Base-by-base conservation (phyloP, 2,113 vertebrate species). In the Bubo blakistoni region DNA sequence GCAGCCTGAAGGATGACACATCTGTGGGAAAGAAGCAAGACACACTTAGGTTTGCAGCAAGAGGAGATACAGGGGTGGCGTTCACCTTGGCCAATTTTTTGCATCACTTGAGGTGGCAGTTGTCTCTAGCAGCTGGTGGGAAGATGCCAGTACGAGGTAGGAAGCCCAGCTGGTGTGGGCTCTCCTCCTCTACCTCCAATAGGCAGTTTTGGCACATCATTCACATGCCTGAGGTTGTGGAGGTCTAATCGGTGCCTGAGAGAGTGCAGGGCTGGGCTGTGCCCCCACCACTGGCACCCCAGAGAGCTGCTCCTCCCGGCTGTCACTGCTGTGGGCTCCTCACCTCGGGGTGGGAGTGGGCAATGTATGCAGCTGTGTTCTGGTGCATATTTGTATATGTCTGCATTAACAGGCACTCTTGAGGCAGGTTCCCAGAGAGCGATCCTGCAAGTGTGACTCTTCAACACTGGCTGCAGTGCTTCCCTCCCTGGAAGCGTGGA, bases 311-410 rank as follows among this genome's bases (percentile, higher is more conserved):
- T 38, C 19, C 51, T 44, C 73, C 16, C 42, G 11, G 10, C 44
- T 65, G 55, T 32, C 81, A 8, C 8, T 8, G 34, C 46, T 46
- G n/a, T 16, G 66, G 24, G 46, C 59, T 81, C 27, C 86, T 66
- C 0, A 0, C 70, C 49, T 18, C 0, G 0, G n/a, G 40, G 11
- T 34, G 8, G 0, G 0, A 24, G 22, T 36, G n/a, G 18, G 3
- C 0, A 1, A 11, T 16, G 46, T 29, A 16, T 0, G 5, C 5
- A 18, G 30, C 42, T 30, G 66, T 32, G 32, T 16, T 29, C 22
- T 55, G 44, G 11, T 29, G 32, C 10, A 1, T 11, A 1, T 30
- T 54, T 42, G 5, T 18, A 0, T 12, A 3, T 6, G 5, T 29
- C 49, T 65, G 27, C 34, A 6, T 26, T 34, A 58, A 4, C 1